Evolutionary conservation across 2,888 invertebrate genomes (phyloP), one percentile per base, ranked within the genome.

Genomic region (Miltochrista miniata): DNA sequence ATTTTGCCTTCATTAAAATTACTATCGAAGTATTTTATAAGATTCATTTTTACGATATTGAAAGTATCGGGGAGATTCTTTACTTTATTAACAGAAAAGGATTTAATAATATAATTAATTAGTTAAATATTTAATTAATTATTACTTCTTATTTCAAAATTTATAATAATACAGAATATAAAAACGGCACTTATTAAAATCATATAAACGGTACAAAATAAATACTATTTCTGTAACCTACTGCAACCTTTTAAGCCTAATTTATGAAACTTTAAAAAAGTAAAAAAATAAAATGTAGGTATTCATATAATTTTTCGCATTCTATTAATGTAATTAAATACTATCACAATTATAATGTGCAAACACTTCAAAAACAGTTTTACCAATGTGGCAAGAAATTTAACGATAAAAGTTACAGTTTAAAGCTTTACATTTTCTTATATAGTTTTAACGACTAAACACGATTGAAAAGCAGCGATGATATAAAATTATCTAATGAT

Each of bases 51-150:
- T 44, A 37, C 13, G 43, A 8, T 24, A 15, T 43, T 41, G 29
- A 31, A 18, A 7, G 1, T 35, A 15, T 50, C 36, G 33, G 37
- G 38, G 65, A 66, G 65, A 69, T 66, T 66, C 65, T 38, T 56
- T 34, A 43, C 44, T 38, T 44, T 45, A 52, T 53, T 44, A 56
- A 59, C 59, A 69, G 70, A 69, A 69, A 66, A 69, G 65, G 65
- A 66, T 59, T 58, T n/a, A 35, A 53, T 46, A 47, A 31, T 31
- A 31, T 31, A 7, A 31, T 31, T 31, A 31, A 10, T 31, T 30
- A 30, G 5, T 45, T 31, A 38, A 31, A 43, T 42, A 38, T n/a
- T n/a, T n/a, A n/a, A n/a, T 24, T 24, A 24, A 24, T 24, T 24
- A 4, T 24, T 24, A 24, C 18, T 5, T 2, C 18, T 24, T 24